These are phyloP conservation scores for Riparia riparia DNA, from an alignment of 2,113 vertebrate species.

Conservation along the genomic window DNA sequence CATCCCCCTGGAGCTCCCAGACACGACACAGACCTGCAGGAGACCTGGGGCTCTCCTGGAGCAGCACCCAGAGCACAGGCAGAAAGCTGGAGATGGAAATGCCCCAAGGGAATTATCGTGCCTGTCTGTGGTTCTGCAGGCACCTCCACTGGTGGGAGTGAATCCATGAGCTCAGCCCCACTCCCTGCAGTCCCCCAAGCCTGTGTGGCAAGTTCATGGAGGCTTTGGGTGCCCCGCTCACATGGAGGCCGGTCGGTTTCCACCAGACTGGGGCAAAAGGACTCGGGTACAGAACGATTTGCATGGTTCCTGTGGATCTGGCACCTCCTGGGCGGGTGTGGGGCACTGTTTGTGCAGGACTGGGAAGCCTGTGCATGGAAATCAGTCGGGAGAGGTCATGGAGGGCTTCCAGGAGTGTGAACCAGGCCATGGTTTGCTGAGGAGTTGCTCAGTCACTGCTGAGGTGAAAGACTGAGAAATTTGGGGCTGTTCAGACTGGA, in stretches of 20 bases:
- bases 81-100: neutral
- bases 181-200: neutral
- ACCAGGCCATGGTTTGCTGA: neutral
- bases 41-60: rapidly evolving
- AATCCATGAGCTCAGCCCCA: neutral
- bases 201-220: neutral
- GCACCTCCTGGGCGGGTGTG: neutral
- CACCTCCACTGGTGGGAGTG: neutral
- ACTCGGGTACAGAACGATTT: neutral
- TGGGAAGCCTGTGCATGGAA: neutral
- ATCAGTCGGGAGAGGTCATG: neutral
- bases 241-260: neutral
- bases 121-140: neutral
- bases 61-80: neutral
- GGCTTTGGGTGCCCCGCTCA: neutral
- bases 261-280: neutral
- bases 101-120: neutral
- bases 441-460: neutral
- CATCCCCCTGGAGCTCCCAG: neutral
- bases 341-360: neutral
- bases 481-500: neutral
- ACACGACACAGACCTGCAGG: neutral
- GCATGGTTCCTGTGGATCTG: neutral
- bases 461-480: neutral
- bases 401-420: neutral